Evolutionary conservation across 2,888 invertebrate species (phyloP).

Genomic region (Tineola bisselliella): DNA sequence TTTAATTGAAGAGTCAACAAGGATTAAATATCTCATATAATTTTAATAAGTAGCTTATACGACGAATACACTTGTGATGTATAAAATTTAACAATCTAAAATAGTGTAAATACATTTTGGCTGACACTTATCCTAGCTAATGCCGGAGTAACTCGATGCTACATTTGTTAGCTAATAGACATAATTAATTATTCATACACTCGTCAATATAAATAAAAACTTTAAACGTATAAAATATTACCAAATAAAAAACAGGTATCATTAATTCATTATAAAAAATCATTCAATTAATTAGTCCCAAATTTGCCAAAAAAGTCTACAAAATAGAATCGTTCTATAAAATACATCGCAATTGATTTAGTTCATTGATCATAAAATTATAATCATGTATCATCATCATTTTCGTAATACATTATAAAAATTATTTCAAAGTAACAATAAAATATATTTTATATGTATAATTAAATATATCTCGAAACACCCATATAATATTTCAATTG

Average conservation of each 20-base stretch:
- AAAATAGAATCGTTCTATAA: not conserved
- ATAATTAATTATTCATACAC: not conserved
- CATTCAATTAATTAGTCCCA: not conserved
- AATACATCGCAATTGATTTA: not conserved
- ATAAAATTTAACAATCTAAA: not conserved
- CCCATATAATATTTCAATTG: not conserved
- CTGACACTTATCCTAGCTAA: slow-evolving; percentile 13
- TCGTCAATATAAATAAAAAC: not conserved
- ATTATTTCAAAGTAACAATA: slow-evolving; percentile 1
- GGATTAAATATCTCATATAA: no score
- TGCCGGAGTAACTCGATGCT: slow-evolving; percentile 38
- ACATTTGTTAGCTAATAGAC: slow-evolving; percentile 24
- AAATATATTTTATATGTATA: slow-evolving; percentile 9
- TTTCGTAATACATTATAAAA: not conserved
- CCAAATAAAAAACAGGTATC: not conserved
- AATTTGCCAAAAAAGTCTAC: not conserved
- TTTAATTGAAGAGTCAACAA: no score
- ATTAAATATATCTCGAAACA: not conserved
- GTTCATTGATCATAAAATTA: not conserved
- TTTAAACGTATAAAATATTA: not conserved
- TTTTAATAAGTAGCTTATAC: no score
- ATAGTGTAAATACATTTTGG: slow-evolving; percentile 8
- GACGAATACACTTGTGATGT: not conserved
- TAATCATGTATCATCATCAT: no score
- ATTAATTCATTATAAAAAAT: not conserved